A percentile compares a stretch with the other conserved stretches of the same genome.
Evolutionary conservation across 2,888 invertebrate species (phyloP).

Genomic region (Omphaloscelis lunosa): DNA sequence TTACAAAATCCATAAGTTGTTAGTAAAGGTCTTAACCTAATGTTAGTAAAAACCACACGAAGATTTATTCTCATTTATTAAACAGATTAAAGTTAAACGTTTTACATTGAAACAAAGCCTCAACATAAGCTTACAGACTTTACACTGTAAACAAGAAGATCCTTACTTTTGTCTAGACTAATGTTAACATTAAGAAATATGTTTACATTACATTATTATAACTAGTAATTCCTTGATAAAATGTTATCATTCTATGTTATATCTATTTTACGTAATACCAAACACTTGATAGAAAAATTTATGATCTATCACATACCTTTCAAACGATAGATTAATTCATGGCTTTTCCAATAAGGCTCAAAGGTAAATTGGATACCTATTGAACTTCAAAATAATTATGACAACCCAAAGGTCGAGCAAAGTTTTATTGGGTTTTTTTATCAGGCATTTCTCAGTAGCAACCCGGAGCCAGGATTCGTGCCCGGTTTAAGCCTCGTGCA

Average conservation of each 20-base stretch:
- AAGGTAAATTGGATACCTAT: not conserved
- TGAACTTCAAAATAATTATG: not conserved
- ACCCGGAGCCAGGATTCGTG: not conserved
- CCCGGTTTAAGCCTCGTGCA: no score
- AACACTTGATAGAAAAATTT: not conserved
- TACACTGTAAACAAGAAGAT: constrained; percentile 13
- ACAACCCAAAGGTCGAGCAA: not conserved
- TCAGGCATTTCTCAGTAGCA: not conserved
- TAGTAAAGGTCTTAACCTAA: no score
- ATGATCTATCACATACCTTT: not conserved
- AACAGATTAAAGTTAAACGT: not conserved
- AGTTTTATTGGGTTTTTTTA: not conserved
- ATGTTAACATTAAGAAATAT: constrained; percentile 20
- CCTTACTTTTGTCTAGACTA: constrained; percentile 21
- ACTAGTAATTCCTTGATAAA: not conserved
- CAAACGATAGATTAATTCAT: not conserved
- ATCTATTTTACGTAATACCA: not conserved
- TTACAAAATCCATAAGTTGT: no score
- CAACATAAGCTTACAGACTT: constrained; percentile 11
- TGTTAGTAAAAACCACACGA: not conserved
- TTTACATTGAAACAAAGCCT: not conserved
- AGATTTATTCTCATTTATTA: constrained; percentile 1
- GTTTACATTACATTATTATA: constrained; percentile 29
- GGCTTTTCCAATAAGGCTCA: not conserved
- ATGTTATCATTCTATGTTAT: not conserved